Conservation (phyloP, 2,797 vertebrate species). For the Borostomias antarcticus region DNA sequence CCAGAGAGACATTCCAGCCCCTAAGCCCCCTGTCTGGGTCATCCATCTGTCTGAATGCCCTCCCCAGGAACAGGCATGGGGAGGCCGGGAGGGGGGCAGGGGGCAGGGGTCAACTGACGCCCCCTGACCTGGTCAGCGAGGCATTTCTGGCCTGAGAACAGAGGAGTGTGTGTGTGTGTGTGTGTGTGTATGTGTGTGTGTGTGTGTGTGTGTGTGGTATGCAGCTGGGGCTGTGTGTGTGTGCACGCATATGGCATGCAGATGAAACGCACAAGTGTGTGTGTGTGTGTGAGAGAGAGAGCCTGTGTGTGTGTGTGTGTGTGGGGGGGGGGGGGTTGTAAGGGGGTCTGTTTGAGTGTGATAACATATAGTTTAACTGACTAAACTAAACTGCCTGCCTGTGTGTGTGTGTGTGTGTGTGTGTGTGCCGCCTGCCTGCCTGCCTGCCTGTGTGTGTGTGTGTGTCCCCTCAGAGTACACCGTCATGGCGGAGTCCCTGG, state of each 20-base stretch:
- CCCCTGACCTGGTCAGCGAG: slow-evolving; percentile 73
- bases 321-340: neutral
- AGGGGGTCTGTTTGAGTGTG: too few relatives aligned
- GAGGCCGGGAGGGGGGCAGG: slow-evolving; percentile 48
- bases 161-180: slow-evolving; percentile 21
- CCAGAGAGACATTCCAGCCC: slow-evolving; percentile 79
- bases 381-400: too few relatives aligned
- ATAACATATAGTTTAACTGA: neutral
- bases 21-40: slow-evolving; percentile 76
- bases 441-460: slow-evolving; percentile 6
- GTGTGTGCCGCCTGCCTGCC: neutral
- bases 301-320: slow-evolving; percentile 4
- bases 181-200: slow-evolving; percentile 6
- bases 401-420: neutral
- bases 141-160: slow-evolving; percentile 37
- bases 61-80: slow-evolving; percentile 65
- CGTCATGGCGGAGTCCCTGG: slow-evolving; percentile 94
- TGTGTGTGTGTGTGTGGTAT: neutral
- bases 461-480: slow-evolving; percentile 85
- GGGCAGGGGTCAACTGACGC: slow-evolving; percentile 61
- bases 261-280: slow-evolving; percentile 1
- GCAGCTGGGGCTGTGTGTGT: neutral
- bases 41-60: slow-evolving; percentile 76
- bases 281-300: neutral
- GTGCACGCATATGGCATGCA: neutral